These are phyloP conservation scores for Camarhynchus parvulus DNA, from an alignment of 2,113 vertebrate genomes.

Conservation along the genomic window DNA sequence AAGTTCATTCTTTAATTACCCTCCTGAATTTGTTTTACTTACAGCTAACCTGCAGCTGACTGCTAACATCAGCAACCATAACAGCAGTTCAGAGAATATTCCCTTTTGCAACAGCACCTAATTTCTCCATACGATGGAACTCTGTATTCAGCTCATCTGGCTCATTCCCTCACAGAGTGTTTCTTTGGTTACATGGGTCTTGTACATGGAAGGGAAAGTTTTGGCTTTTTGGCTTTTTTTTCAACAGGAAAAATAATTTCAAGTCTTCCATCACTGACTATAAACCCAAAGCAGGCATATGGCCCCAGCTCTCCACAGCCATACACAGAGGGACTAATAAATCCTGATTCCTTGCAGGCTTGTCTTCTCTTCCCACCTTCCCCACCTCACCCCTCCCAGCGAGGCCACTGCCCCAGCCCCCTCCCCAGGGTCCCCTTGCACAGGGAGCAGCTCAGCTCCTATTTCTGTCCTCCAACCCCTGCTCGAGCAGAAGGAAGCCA, in stretches of 20 bases:
- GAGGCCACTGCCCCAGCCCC: background rate
- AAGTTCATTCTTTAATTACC: background rate
- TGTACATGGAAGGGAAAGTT: background rate
- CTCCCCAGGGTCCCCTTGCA: background rate
- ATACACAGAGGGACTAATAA: conserved; percentile 45
- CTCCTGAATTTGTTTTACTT: background rate
- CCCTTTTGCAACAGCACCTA: background rate
- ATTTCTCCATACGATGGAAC: background rate
- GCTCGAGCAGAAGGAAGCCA: background rate
- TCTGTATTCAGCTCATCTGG: background rate
- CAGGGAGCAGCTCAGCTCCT: conserved; percentile 13
- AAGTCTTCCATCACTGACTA: conserved; percentile 6
- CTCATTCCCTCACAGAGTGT: background rate
- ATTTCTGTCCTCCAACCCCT: conserved; percentile 8
- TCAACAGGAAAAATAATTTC: conserved; percentile 34
- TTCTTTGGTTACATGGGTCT: background rate
- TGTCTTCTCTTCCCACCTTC: conserved; percentile 28
- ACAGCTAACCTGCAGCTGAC: background rate
- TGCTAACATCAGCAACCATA: background rate
- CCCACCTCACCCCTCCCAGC: background rate
- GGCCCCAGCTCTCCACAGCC: background rate
- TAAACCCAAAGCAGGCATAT: conserved; percentile 12
- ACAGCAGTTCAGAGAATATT: background rate
- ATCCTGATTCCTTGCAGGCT: conserved; percentile 22
- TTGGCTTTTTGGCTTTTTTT: background rate